Base-by-base conservation (phyloP, 2,888 invertebrate genomes). In the Drosophila neotestacea region DNA sequence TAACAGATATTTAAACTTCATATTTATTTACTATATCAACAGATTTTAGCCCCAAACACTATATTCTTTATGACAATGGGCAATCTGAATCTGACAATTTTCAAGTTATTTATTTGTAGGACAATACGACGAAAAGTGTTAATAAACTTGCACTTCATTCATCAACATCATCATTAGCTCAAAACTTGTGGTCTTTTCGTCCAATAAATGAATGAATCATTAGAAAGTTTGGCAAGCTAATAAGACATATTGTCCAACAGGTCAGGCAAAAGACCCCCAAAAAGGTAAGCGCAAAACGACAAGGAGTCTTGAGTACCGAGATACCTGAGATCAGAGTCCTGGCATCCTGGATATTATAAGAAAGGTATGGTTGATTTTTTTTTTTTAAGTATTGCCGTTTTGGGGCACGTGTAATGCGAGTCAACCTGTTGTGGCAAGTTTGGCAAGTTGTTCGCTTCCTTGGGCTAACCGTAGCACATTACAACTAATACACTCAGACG, bases 401-500 rank as follows among this genome's bases (percentile, higher is more conserved):
- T 56, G 48, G 36, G 62, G 54, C 30, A 61, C 56, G 70, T 61
- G 74, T 70, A 70, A 74, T 63, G 58, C 50, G 71, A 75, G 60
- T 66, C 65, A 63, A 75, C 59, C 67, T 70, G 73, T 65, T 70
- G 59, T 73, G 80, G 70, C 80, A 84, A 85, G 81, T 81, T 84
- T 75, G 77, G 81, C 81, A 85, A 85, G 72, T 85, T 82, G 80
- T 72, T 67, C 66, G 81, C 63, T 60, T 69, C 47, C 56, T 34
- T 56, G 58, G 74, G 68, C 77, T 74, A 85, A 85, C 75, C 83
- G 70, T 65, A 77, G 78, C 79, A 78, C 73, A 85, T 84, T 81
- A 85, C 84, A 84, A 84, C 85, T 84, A 84, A 84, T 84, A 85
- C 81, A 85, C 84, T 85, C 72, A 64, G 81, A 80, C 77, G 76